A percentile compares a stretch with the other conserved stretches of the same genome.
Evolutionary conservation across 2,797 vertebrate genomes (phyloP).

Genomic region (Tragopan temminckii): DNA sequence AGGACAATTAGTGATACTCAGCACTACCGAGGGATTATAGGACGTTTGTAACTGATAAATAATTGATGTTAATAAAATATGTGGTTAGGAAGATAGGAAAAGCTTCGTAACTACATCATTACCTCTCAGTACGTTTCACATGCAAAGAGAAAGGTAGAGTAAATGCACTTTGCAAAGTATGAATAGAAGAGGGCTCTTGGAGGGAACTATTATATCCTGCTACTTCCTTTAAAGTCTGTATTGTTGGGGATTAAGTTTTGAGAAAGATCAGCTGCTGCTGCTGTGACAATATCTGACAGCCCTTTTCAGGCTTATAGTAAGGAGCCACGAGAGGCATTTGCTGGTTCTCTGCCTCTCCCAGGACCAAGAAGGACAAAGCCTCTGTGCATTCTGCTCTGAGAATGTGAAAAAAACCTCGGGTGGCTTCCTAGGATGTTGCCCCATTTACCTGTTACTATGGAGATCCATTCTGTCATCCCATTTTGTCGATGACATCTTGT

Average conservation of each 20-base stretch:
- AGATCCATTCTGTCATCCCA: conserved; percentile 27
- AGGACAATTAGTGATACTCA: background rate
- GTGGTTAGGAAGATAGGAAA: background rate
- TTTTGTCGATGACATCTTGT: conserved; percentile 7
- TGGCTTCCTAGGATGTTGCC: background rate
- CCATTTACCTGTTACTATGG: conserved; percentile 29
- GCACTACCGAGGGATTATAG: background rate
- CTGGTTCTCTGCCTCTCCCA: background rate
- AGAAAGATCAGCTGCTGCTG: background rate
- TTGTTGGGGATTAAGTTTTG: background rate
- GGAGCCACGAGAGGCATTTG: background rate
- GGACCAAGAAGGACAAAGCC: background rate
- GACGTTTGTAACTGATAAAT: background rate
- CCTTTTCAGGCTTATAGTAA: background rate
- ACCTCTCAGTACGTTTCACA: background rate
- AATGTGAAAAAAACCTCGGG: background rate
- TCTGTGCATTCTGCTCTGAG: background rate
- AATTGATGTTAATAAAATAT: background rate
- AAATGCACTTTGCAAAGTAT: background rate
- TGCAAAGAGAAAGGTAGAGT: background rate
- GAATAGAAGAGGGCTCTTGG: background rate
- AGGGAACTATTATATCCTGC: background rate
- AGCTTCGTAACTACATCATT: background rate
- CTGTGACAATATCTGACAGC: background rate
- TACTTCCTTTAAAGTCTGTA: background rate